A percentile compares a stretch with the other conserved stretches of the same genome.
Conservation (phyloP, 2,888 invertebrate species). For the Buathra laborator region DNA sequence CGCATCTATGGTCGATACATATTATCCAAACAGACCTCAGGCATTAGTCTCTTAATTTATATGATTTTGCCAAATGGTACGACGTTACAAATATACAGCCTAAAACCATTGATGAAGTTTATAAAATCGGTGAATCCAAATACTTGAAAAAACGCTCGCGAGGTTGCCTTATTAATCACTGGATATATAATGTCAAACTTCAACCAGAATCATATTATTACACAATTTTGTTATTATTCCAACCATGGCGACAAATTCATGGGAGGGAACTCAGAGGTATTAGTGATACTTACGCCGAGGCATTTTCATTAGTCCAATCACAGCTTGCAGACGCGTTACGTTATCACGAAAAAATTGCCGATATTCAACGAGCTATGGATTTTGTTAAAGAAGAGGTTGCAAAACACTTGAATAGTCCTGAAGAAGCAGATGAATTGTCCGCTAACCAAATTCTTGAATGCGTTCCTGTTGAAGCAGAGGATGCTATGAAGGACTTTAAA, state of each 20-base stretch:
- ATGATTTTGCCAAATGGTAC: neutral
- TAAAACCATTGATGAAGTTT: no score
- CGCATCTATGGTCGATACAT: neutral
- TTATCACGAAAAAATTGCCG: no score
- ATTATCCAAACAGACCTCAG: neutral
- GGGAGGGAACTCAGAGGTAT: constrained; percentile 26
- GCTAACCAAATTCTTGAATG: neutral
- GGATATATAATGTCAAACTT: constrained; percentile 16
- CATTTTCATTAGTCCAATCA: neutral
- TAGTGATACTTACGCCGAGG: neutral
- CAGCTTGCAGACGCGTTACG: constrained; percentile 1
- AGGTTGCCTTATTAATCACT: constrained; percentile 33
- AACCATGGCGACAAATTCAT: constrained; percentile 47
- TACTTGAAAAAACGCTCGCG: constrained; percentile 25
- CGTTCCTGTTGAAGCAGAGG: no score
- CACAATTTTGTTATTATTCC: constrained; percentile 48
- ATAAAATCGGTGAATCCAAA: constrained; percentile 2
- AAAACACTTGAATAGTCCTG: neutral
- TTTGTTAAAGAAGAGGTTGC: neutral
- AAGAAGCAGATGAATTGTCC: neutral
- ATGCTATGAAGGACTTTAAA: neutral
- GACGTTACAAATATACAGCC: neutral
- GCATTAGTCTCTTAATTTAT: neutral
- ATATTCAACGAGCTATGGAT: no score
- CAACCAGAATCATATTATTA: constrained; percentile 54